These are phyloP conservation scores for Sialis fuliginosa DNA, from an alignment of 2,888 invertebrate genomes.

Conservation along the genomic window DNA sequence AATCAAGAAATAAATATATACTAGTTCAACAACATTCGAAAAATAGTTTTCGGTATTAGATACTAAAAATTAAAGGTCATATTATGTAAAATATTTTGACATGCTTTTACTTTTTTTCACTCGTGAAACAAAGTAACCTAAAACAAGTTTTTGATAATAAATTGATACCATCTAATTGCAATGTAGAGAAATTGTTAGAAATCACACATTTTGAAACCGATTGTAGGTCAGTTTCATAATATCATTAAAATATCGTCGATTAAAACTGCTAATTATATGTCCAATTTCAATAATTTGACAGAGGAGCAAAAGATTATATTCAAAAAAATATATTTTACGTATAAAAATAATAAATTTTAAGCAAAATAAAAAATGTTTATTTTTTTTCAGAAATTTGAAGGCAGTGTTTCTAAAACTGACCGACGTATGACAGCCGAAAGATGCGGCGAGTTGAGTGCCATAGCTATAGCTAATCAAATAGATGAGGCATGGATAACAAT, in stretches of 20 bases:
- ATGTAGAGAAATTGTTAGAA: too few relatives aligned
- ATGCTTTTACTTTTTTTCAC: too few relatives aligned
- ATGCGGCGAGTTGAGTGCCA: conserved; percentile 37
- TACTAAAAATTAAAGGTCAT: too few relatives aligned
- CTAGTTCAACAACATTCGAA: too few relatives aligned
- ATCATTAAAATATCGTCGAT: background rate
- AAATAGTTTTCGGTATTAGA: too few relatives aligned
- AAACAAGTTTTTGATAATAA: too few relatives aligned
- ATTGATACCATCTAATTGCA: too few relatives aligned
- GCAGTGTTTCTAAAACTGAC: conserved; percentile 22
- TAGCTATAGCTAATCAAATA: conserved; percentile 38
- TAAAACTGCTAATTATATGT: background rate
- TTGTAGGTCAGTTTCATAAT: background rate
- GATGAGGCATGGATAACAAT: conserved; percentile 45
- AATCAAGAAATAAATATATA: too few relatives aligned
- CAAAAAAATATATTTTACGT: too few relatives aligned
- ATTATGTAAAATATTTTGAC: too few relatives aligned
- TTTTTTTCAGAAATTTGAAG: background rate
- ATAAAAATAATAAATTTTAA: too few relatives aligned
- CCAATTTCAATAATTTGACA: background rate
- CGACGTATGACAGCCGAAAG: conserved; percentile 35
- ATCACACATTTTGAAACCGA: background rate
- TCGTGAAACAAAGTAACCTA: too few relatives aligned
- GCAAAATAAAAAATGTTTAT: background rate
- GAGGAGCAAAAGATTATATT: background rate